These are phyloP conservation scores for Bicyclus anynana DNA, from an alignment of 1,140 invertebrate species.

Conservation along the genomic window DNA sequence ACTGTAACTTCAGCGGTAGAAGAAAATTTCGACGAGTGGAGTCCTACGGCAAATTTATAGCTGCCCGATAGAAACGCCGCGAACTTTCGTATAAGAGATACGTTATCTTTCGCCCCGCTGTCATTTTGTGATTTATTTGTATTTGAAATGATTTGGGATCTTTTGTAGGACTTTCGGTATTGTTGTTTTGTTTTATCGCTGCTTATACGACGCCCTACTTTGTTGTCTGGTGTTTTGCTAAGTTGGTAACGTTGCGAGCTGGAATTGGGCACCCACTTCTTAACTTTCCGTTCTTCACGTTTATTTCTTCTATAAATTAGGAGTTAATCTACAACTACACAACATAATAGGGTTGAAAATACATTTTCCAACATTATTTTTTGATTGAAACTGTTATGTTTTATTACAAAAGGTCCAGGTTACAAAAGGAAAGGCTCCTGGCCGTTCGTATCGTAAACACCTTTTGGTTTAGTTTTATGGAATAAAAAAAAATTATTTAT, in stretches of 20 bases:
- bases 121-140: slow-evolving; percentile 56
- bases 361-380: no score
- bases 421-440: no score
- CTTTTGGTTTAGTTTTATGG: no score
- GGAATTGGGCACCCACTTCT: not conserved
- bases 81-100: slow-evolving; percentile 54
- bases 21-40: slow-evolving; percentile 53
- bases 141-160: slow-evolving; percentile 33
- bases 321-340: not conserved
- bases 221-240: not conserved
- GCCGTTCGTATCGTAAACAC: no score
- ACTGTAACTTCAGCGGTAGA: slow-evolving; percentile 47
- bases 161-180: slow-evolving; percentile 7
- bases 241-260: not conserved
- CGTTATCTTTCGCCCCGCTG: slow-evolving; percentile 50
- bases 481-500: no score
- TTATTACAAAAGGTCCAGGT: no score
- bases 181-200: slow-evolving; percentile 22
- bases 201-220: not conserved
- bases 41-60: slow-evolving; percentile 57
- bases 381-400: no score
- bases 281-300: not conserved
- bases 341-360: no score
- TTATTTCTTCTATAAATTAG: not conserved
- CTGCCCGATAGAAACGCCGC: slow-evolving; percentile 41